phyloP scores from a whole-genome alignment of 2,797 vertebrate species.

The Pseudocheirus occidentalis region DNA sequence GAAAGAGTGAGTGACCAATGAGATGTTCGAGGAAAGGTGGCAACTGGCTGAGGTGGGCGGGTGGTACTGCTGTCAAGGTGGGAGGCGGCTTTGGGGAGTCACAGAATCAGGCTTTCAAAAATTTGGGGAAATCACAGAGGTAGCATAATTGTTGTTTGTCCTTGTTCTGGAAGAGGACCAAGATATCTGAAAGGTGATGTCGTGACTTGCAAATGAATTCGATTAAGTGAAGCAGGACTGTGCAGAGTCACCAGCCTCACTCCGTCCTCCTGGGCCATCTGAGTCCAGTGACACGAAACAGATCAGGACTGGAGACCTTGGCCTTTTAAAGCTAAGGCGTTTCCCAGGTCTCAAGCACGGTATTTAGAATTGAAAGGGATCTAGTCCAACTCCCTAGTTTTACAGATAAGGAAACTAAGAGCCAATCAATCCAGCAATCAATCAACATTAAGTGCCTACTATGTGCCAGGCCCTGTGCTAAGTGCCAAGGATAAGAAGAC shows the following conservation, averaged over 20 bases:
- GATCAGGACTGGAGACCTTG: not conserved
- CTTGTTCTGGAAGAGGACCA: not conserved
- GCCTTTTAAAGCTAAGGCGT: not conserved
- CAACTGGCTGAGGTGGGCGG: not conserved
- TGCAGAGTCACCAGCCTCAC: not conserved
- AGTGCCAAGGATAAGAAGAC: not conserved
- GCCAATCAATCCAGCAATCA: not conserved
- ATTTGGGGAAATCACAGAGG: not conserved
- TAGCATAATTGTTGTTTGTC: not conserved
- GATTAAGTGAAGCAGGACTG: not conserved
- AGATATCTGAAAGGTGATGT: not conserved
- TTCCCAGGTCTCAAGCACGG: not conserved
- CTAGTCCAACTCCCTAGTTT: not conserved
- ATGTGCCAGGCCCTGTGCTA: not conserved
- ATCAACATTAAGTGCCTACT: not conserved
- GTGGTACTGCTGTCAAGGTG: no score
- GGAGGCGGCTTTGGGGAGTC: not conserved
- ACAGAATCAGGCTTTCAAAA: not conserved
- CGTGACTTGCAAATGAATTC: not conserved
- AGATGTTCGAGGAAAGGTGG: not conserved
- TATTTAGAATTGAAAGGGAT: not conserved
- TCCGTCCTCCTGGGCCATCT: not conserved
- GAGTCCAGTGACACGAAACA: not conserved
- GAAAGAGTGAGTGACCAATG: no score
- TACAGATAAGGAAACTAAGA: not conserved